Conservation (phyloP, 2,113 vertebrate species). For the Aramus guarauna region DNA sequence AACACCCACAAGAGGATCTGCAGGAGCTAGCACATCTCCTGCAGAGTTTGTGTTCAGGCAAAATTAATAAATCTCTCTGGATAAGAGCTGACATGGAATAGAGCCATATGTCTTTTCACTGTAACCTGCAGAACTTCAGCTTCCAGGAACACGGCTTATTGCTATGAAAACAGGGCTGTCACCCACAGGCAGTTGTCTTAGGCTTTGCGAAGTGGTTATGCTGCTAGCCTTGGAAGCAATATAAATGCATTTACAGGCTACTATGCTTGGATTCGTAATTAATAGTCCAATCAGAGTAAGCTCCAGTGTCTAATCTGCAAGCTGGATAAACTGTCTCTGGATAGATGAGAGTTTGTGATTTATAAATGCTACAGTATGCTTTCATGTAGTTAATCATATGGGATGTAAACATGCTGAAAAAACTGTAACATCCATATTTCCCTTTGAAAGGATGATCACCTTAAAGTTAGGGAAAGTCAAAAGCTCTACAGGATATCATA, state of each 20-base stretch:
- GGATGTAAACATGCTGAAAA: background rate
- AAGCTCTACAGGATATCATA: background rate
- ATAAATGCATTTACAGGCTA: background rate
- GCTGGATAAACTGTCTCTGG: background rate
- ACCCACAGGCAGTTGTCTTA: background rate
- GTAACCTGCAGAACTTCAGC: background rate
- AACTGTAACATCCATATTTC: background rate
- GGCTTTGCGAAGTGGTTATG: background rate
- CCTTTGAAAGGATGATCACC: background rate
- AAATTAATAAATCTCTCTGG: slow-evolving; percentile 6
- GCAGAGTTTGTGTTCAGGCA: background rate
- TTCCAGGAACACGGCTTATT: background rate
- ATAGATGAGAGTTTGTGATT: background rate
- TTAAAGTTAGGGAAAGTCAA: background rate
- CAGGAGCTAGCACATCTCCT: background rate
- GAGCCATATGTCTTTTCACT: background rate
- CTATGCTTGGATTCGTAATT: background rate
- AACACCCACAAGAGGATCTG: background rate
- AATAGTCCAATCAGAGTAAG: background rate
- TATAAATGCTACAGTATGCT: background rate
- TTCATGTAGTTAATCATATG: background rate
- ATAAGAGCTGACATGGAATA: background rate
- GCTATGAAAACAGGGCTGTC: background rate
- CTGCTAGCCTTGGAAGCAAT: background rate
- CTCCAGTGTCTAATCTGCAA: background rate